phyloP scores from a whole-genome alignment of 2,888 invertebrate genomes.

The Zaprionus obscuricornis region DNA sequence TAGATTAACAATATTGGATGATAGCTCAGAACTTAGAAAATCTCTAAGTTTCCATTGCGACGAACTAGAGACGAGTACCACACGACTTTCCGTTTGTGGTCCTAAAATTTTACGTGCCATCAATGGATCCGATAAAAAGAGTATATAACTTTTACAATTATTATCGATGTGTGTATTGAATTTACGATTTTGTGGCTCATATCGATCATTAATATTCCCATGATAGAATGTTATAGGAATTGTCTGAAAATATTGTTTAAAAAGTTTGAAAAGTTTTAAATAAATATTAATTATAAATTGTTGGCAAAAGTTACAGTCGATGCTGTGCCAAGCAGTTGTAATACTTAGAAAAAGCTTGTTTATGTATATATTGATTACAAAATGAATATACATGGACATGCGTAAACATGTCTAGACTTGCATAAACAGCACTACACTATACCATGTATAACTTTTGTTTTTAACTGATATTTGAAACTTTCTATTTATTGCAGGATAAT shows the following conservation, averaged over 20 bases:
- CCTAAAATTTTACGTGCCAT: constrained; percentile 85
- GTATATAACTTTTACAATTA: constrained; percentile 87
- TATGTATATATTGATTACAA: too few relatives aligned
- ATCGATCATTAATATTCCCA: constrained; percentile 85
- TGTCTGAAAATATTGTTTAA: constrained; percentile 55
- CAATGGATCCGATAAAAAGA: constrained; percentile 88
- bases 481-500: background rate
- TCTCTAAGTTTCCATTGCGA: constrained; percentile 90
- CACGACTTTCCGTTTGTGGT: constrained; percentile 86
- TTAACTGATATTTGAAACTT: background rate
- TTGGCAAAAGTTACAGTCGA: too few relatives aligned
- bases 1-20: constrained; percentile 88
- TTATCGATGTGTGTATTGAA: constrained; percentile 80
- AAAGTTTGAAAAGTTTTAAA: background rate
- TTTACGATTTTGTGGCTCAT: constrained; percentile 82
- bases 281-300: too few relatives aligned
- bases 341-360: too few relatives aligned
- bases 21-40: constrained; percentile 86
- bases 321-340: too few relatives aligned
- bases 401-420: too few relatives aligned
- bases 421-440: too few relatives aligned
- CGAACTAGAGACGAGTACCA: constrained; percentile 88
- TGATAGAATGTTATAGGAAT: constrained; percentile 86
- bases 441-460: too few relatives aligned
- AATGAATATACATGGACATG: too few relatives aligned